Conservation (phyloP, 1,140 invertebrate species). For the Bombus turneri region DNA sequence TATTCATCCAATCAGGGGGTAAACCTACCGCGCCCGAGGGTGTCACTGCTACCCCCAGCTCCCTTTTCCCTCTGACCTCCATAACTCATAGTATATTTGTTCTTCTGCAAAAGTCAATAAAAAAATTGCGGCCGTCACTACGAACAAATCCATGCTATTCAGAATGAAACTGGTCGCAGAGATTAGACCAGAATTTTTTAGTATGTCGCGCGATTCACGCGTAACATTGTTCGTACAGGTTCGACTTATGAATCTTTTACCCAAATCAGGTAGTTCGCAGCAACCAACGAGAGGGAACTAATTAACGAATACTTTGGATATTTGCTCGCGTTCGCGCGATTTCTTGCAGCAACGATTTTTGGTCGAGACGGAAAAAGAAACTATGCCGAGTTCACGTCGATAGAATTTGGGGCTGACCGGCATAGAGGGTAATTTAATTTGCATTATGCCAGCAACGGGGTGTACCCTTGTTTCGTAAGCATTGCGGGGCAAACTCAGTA, state of each 20-base stretch:
- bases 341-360: slow-evolving; percentile 3
- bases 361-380: slow-evolving; percentile 39
- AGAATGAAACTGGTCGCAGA: background rate
- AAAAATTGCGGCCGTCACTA: slow-evolving; percentile 56
- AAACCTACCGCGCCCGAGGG: slow-evolving; percentile 60
- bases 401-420: slow-evolving; percentile 58
- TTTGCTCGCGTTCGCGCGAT: background rate
- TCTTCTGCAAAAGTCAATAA: slow-evolving; percentile 63
- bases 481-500: slow-evolving; percentile 76
- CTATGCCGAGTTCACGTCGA: slow-evolving; percentile 45
- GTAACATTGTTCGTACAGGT: too few relatives aligned
- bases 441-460: slow-evolving; percentile 71
- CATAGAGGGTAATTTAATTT: slow-evolving; percentile 76
- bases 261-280: background rate
- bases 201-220: too few relatives aligned
- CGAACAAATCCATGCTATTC: background rate
- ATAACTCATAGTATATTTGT: slow-evolving; percentile 67
- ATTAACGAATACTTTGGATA: background rate
- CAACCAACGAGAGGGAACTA: background rate
- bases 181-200: slow-evolving; percentile 1
- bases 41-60: slow-evolving; percentile 53
- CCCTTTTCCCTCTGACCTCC: slow-evolving; percentile 49
- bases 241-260: background rate
- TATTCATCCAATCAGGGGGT: slow-evolving; percentile 78
- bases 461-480: slow-evolving; percentile 77